phyloP scores from a whole-genome alignment of 2,113 vertebrate genomes.

The Lepus americanus region DNA sequence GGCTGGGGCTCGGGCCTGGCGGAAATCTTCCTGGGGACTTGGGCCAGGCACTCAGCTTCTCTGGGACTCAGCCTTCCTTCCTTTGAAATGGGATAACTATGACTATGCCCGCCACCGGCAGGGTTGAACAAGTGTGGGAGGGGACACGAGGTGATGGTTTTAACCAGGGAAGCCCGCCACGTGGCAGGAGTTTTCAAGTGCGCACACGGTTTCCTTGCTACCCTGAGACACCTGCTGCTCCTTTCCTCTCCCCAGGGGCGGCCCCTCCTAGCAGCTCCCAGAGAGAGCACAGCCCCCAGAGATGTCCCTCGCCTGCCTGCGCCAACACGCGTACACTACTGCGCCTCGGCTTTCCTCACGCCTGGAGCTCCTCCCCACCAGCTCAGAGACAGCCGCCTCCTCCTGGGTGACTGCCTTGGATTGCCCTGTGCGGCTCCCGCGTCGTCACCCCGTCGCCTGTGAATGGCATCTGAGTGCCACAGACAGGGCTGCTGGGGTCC shows the following conservation, averaged over 20 bases:
- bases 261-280: background rate
- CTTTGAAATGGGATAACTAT: background rate
- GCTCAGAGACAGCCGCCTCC: background rate
- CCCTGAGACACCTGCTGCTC: background rate
- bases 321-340: fast-evolving
- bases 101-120: background rate
- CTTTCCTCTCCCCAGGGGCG: background rate
- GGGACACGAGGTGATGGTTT: background rate
- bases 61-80: background rate
- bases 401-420: background rate
- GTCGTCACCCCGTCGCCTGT: background rate
- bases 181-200: background rate
- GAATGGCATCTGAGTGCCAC: fast-evolving
- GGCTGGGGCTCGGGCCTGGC: background rate
- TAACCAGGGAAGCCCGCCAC: background rate
- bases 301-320: fast-evolving
- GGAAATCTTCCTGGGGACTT: background rate
- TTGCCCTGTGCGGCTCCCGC: fast-evolving
- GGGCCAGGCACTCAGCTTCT: background rate
- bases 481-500: fast-evolving
- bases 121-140: background rate
- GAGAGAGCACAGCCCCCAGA: fast-evolving
- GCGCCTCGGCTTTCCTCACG: background rate
- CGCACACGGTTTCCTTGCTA: background rate
- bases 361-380: background rate